Evolutionary conservation across 2,113 vertebrate species (phyloP), one percentile per base, ranked within the genome.

Genomic region (Epinephelus cyanopodus): DNA sequence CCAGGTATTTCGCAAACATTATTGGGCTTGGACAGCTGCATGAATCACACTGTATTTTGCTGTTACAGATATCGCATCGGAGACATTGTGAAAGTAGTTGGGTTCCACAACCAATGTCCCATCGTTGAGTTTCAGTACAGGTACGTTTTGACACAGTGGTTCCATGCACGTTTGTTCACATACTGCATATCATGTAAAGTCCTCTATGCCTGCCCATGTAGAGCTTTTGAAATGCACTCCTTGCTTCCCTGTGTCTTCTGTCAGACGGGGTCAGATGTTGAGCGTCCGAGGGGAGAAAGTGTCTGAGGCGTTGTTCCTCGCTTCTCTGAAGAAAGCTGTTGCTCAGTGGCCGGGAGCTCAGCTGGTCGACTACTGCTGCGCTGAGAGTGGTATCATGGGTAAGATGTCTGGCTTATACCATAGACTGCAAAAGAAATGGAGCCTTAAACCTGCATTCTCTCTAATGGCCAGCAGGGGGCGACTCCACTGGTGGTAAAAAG

Each of bases 311-410:
- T 21, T 93, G 70, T 98, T 99, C 90, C 95, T 93, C 15, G 85
- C 47, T 2, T 95, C 95, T 71, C 87, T 99, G 85, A 85, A 91
- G 86, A 91, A 48, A 0, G 92, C 97, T 0, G 92, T 97, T 48
- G 74, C 61, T 54, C 91, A 94, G 92, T 99, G 98, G 98, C 96
- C 96, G 0, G 97, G 97, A 0, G 96, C 97, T 71, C 93, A 90
- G 74, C 95, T 99, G 48, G 37, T 97, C 0, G 97, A 99, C 90
- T 98, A 99, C 0, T 58, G 95, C 91, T 99, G 97, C 9, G 94
- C 93, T 48, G 97, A 98, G 92, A 99, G 97, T 7, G 83, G 92
- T 75, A 92, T 98, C 92, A 90, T 98, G 93, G 97, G 98, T 99
- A 95, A 95, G 87, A 37, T 10, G 4, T 42, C 15, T 57, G 2